Conservation (phyloP, 2,888 invertebrate species). For the Asteroscopus sphinx region DNA sequence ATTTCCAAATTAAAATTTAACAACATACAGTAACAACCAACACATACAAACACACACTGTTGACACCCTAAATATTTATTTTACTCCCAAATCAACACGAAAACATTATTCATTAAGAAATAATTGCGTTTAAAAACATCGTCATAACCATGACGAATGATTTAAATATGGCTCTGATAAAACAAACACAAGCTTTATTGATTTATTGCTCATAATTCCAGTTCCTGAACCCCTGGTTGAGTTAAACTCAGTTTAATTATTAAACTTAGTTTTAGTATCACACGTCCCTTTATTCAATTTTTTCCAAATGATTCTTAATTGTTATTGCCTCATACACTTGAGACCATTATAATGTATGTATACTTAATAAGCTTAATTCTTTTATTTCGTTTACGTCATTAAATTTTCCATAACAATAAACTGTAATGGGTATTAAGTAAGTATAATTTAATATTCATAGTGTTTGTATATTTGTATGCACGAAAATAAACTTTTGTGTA, state of each 20-base stretch:
- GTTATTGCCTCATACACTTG: conserved; percentile 26
- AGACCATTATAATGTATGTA: conserved; percentile 18
- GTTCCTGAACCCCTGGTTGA: conserved; percentile 17
- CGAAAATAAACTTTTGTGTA: conserved; percentile 21
- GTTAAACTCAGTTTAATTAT: conserved; percentile 48
- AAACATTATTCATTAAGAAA: conserved; percentile 12
- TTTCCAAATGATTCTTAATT: conserved; percentile 15
- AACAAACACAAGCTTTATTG: conserved; percentile 42
- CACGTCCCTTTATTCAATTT: conserved; percentile 21
- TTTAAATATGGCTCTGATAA: conserved; percentile 13
- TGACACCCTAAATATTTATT: neutral
- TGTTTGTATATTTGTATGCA: conserved; percentile 9
- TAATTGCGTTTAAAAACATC: conserved; percentile 6
- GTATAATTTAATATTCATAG: conserved; percentile 22
- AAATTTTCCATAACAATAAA: conserved; percentile 41
- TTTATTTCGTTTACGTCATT: conserved; percentile 45
- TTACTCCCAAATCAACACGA: conserved; percentile 3
- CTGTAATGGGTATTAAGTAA: conserved; percentile 30
- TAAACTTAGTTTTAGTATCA: conserved; percentile 50
- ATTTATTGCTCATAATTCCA: conserved; percentile 39
- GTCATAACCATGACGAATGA: conserved; percentile 26
- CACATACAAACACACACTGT: no score
- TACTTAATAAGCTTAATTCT: conserved; percentile 8
- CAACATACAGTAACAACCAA: conserved; percentile 1
- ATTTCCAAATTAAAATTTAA: conserved; percentile 3